Percentiles rank a stretch among this genome's conserved stretches.
Evolutionary conservation across 2,113 vertebrate genomes (phyloP).

Genomic region (Hypocryptadius cinnamomeus): DNA sequence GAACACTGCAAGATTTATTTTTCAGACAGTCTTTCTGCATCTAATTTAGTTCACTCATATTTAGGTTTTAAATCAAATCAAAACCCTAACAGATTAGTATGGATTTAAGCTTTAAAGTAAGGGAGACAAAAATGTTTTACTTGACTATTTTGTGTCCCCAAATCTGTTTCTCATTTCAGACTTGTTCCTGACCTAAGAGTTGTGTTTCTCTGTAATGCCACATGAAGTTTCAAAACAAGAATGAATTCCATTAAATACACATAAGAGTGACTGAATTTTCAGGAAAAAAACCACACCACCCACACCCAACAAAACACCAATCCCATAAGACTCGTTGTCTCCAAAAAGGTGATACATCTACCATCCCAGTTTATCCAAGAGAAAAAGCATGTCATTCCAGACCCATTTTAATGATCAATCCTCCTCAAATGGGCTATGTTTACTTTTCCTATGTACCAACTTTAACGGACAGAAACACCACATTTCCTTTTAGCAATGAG

Average conservation of each 20-base stretch:
- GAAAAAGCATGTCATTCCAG: not conserved
- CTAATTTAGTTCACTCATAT: not conserved
- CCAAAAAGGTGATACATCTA: not conserved
- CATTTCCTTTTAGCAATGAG: not conserved
- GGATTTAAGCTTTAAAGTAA: not conserved
- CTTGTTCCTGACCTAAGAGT: not conserved
- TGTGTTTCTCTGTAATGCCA: not conserved
- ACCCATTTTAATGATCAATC: not conserved
- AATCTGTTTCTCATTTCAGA: not conserved
- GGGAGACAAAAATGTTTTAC: not conserved
- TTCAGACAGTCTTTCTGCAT: not conserved
- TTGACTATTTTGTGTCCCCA: not conserved
- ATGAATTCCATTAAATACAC: not conserved
- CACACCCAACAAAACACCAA: not conserved
- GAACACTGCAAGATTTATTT: not conserved
- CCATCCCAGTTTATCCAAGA: not conserved
- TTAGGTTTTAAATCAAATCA: not conserved
- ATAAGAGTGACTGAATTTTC: not conserved
- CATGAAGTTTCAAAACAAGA: not conserved
- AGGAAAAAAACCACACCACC: not conserved
- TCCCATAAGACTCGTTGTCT: fast-evolving
- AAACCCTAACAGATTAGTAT: not conserved
- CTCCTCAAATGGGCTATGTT: not conserved
- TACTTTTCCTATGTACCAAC: not conserved
- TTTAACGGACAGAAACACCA: not conserved